A percentile compares a stretch with the other conserved stretches of the same genome.
phyloP scores from a whole-genome alignment of 2,797 vertebrate genomes.

The Anguilla anguilla region DNA sequence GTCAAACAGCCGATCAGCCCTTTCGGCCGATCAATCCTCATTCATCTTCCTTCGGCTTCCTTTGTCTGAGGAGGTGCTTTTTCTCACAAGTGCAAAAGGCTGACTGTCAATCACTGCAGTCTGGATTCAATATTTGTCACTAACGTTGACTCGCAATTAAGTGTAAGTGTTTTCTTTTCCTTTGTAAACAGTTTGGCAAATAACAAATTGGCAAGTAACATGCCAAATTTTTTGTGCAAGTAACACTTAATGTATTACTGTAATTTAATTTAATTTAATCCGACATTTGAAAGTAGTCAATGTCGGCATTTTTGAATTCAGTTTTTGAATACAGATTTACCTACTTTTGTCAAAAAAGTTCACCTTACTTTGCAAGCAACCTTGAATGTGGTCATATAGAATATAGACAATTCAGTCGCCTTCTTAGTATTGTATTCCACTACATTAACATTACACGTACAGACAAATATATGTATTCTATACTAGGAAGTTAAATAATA shows the following conservation, averaged over 20 bases:
- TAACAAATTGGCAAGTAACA: not conserved
- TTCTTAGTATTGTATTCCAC: not conserved
- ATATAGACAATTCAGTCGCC: not conserved
- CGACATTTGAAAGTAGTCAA: not conserved
- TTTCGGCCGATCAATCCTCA: slow-evolving; percentile 12
- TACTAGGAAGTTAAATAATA: not conserved
- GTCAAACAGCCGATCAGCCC: slow-evolving; percentile 16
- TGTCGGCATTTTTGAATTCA: not conserved
- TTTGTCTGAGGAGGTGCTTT: not conserved
- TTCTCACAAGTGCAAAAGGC: not conserved
- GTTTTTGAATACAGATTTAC: not conserved
- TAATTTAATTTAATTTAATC: not conserved
- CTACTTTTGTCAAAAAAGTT: not conserved
- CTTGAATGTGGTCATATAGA: not conserved
- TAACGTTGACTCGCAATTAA: not conserved
- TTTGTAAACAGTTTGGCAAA: not conserved
- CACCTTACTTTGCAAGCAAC: not conserved
- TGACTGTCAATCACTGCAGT: not conserved
- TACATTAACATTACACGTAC: not conserved
- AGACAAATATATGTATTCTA: not conserved
- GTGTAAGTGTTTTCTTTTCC: not conserved
- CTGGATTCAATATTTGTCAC: not conserved
- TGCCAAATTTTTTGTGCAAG: not conserved
- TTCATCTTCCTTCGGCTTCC: not conserved
- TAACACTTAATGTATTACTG: not conserved